Evolutionary conservation across 37 sponge, comb jelly and placozoan species (phyloP), one percentile per base, ranked within the genome.

Genomic region (Mnemiopsis leidyi): DNA sequence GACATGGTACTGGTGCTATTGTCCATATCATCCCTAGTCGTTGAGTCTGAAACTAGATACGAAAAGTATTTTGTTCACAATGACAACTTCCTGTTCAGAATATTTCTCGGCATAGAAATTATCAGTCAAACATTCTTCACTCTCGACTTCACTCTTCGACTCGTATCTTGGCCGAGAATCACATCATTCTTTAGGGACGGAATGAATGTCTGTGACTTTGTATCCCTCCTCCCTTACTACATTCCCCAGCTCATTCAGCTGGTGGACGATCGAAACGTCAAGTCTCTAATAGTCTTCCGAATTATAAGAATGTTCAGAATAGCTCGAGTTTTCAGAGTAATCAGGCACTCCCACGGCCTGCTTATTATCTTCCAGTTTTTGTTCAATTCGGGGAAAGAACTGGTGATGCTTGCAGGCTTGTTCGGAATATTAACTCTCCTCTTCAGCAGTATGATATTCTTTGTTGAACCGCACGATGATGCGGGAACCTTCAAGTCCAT

Each of bases 341-440:
- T 71, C 75, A 71, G 75, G 20, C 75, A 71, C 75, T 71, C 75
- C n/a, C 75, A 71, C 75, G 75, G 75, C 7, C 75, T 71, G 3
- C 25, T 28, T 25, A 71, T 28, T 25, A 71, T 71, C 7, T 71
- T 71, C n/a, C 75, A 71, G 26, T 71, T 71, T 25, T 28, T 71
- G 3, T 71, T 71, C n/a, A 71, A 71, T 5, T 71, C 75, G 3
- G 30, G 30, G 30, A n/a, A 28, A 25, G 75, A 71, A 71, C 75
- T 71, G 21, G 26, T n/a, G 26, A 28, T 71, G 30, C 75, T 71
- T 7, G 26, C 30, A 7, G 75, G 75, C 30, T 25, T 71, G 75
- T 71, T 71, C 75, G 5, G 26, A 13, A 71, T 71, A 13, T 5
- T 71, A 5, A 71, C 75, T 28, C 75, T 71, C n/a, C 30, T 71